Evolutionary conservation across 2,888 invertebrate species (phyloP), one percentile per base, ranked within the genome.

Genomic region (Drosophila koepferae): DNA sequence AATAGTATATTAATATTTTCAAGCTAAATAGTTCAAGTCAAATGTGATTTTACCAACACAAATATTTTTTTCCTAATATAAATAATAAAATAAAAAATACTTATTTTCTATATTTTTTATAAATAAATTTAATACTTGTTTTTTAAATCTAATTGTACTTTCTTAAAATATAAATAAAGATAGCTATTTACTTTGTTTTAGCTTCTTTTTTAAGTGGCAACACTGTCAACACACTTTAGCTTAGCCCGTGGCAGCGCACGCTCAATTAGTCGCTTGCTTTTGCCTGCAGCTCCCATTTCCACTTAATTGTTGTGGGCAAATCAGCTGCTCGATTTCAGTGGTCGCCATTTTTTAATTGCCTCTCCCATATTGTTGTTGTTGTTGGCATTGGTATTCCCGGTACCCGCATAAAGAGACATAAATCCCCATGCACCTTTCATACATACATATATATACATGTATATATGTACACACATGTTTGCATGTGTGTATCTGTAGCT

Each of bases 221-320:
- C 40, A 55, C 55, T 38, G 38, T 12, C 40, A 20, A 55, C 23
- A 55, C 41, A 41, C 55, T 41, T 38, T 2, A 23, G 38, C 23
- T 38, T 23, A 54, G 38, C 53, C 20, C 53, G 23, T 54, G 54
- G 36, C 23, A 34, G 36, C 54, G 43, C 20, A 56, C 56, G 34
- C 58, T 73, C 80, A 82, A 79, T 81, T 81, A 79, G 71, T 66
- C 69, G 63, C 69, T 72, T 60, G 59, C 63, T 63, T 70, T 18
- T 7, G 43, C 56, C 63, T 67, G 41, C 56, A 71, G 69, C 69
- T 83, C 74, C 76, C 68, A 80, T 90, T 89, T 88, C 86, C 74
- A 74, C 69, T 87, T 87, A 86, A 89, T 89, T 89, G 77, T 66
- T 87, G 72, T 56, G 65, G 73, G 54, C 51, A 74, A 73, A 80